Evolutionary conservation across 2,888 invertebrate species (phyloP).

Genomic region (Drosophila percnosoma): DNA sequence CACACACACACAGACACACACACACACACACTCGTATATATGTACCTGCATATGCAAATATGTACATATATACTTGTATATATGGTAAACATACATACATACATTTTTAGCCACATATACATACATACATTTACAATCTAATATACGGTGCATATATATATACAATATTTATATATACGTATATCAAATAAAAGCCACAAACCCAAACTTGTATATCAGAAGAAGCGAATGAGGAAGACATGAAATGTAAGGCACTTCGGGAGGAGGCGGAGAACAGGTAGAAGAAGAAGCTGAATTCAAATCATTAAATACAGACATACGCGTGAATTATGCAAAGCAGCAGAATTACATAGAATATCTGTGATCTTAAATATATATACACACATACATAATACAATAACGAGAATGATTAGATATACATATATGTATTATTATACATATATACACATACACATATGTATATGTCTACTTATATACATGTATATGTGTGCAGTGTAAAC

Average conservation of each 20-base stretch:
- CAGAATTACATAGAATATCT: conserved; percentile 85
- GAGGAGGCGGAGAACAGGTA: conserved; percentile 9
- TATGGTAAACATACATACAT: conserved; percentile 33
- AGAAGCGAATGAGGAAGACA: conserved; percentile 18
- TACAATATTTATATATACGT: conserved; percentile 65
- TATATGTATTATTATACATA: conserved; percentile 2
- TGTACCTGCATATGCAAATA: conserved; percentile 11
- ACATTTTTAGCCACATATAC: conserved; percentile 58
- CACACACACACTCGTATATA: conserved; percentile 14
- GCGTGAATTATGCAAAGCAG: conserved; percentile 67
- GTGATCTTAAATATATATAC: conserved; percentile 85
- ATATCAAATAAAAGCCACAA: conserved; percentile 38
- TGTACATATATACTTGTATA: conserved; percentile 39
- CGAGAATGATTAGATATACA: conserved; percentile 5
- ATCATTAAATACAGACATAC: conserved; percentile 62
- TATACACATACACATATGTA: conserved; percentile 29
- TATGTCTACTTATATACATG: conserved; percentile 16
- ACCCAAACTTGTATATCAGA: conserved; percentile 17
- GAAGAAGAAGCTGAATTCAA: conserved; percentile 25
- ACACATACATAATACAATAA: conserved; percentile 44
- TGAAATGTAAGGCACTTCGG: conserved; percentile 40
- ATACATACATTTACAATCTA: conserved; percentile 49
- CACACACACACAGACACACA: conserved; percentile 4
- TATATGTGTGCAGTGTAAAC: conserved; percentile 8
- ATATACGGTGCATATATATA: conserved; percentile 47